Evolutionary conservation across 2,113 vertebrate species (phyloP).

Genomic region (Percina caprodes): DNA sequence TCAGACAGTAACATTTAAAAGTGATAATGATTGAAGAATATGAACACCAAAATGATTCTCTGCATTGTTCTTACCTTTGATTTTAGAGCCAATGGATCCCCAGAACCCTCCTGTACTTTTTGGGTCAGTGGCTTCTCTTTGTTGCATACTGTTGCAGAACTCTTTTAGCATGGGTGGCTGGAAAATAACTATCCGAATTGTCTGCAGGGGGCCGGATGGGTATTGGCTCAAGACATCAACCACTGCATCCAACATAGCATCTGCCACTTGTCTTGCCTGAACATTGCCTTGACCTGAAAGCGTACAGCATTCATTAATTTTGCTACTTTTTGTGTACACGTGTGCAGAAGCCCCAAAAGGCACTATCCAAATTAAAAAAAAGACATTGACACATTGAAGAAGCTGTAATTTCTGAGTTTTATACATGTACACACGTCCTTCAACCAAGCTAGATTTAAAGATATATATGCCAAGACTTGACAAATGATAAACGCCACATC

Average conservation of each 20-base stretch:
- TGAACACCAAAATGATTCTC: background rate
- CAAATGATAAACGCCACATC: background rate
- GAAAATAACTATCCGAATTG: constrained; percentile 80
- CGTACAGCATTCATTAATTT: background rate
- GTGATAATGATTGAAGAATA: background rate
- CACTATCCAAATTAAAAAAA: background rate
- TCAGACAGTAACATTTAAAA: constrained; percentile 1
- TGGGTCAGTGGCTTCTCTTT: constrained; percentile 32
- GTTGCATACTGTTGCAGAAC: constrained; percentile 76
- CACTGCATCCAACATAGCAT: constrained; percentile 82
- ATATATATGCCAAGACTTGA: background rate
- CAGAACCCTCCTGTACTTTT: constrained; percentile 13
- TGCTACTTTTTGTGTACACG: background rate
- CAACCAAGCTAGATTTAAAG: background rate
- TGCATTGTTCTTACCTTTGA: constrained; percentile 61
- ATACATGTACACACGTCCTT: background rate
- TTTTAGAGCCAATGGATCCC: background rate
- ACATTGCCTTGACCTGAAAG: constrained; percentile 78
- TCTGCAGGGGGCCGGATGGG: constrained; percentile 49
- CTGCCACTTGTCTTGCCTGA: constrained; percentile 74
- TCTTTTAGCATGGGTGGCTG: constrained; percentile 76
- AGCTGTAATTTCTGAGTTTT: background rate
- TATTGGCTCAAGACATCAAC: constrained; percentile 67
- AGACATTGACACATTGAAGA: background rate
- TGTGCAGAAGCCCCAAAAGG: background rate